phyloP scores from a whole-genome alignment of 2,888 invertebrate genomes.

The Bibio marci region DNA sequence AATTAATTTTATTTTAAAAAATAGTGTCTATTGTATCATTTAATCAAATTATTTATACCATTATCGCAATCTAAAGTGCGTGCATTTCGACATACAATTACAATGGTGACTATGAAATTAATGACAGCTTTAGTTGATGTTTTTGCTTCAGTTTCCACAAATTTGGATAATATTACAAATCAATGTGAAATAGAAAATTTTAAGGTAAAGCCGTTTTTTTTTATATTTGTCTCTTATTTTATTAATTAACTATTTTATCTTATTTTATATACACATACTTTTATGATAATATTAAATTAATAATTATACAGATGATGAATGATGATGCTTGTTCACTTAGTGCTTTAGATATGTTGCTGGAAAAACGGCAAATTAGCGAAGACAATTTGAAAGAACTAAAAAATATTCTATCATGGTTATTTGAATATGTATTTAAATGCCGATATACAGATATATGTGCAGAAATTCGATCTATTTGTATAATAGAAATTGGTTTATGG shows the following conservation, averaged over 20 bases:
- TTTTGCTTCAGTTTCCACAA: constrained; percentile 84
- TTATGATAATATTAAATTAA: too few species aligned
- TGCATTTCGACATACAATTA: constrained; percentile 85
- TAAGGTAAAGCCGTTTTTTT: constrained; percentile 39
- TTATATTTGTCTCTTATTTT: not conserved
- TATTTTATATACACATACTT: too few species aligned
- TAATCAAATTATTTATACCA: constrained; percentile 91
- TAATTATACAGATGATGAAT: too few species aligned
- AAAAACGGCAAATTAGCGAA: constrained; percentile 87
- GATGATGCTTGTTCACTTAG: constrained; percentile 84
- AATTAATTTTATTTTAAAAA: too few species aligned
- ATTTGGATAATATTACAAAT: constrained; percentile 90
- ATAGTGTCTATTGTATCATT: constrained; percentile 91
- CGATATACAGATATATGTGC: constrained; percentile 89
- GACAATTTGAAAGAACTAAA: constrained; percentile 99
- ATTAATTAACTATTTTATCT: not conserved
- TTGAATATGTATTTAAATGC: constrained; percentile 98
- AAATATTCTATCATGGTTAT: constrained; percentile 98
- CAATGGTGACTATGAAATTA: constrained; percentile 92
- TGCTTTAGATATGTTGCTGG: constrained; percentile 79
- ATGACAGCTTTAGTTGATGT: constrained; percentile 99
- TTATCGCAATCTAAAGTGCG: constrained; percentile 94
- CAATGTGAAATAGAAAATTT: constrained; percentile 94
- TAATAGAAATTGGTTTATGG: constrained; percentile 99
- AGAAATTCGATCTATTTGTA: constrained; percentile 93